phyloP scores from a whole-genome alignment of 2,888 invertebrate species.

The Ptychoptera contaminata region DNA sequence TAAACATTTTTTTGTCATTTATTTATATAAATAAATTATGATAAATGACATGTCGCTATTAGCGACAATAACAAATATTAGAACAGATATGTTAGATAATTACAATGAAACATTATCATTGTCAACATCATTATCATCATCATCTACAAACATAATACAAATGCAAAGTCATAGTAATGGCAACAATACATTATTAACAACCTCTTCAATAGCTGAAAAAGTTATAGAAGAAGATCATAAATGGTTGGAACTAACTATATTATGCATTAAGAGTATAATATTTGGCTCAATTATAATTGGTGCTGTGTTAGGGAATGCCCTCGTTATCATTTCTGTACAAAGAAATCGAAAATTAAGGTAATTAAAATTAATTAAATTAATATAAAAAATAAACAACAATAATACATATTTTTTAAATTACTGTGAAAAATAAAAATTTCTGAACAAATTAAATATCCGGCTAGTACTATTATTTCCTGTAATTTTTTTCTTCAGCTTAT shows the following conservation, averaged over 20 bases:
- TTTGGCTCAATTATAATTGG: constrained; percentile 78
- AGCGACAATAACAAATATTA: constrained; percentile 1
- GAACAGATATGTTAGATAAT: neutral
- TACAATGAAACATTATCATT: constrained; percentile 2
- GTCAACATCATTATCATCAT: neutral
- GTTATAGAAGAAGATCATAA: constrained; percentile 11
- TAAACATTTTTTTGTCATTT: no score
- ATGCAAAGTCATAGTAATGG: no score
- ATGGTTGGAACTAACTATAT: constrained; percentile 40
- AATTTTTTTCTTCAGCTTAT: neutral
- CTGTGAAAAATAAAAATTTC: neutral
- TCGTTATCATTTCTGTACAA: constrained; percentile 44
- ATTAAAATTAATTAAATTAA: constrained; percentile 4
- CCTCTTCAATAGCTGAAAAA: constrained; percentile 8
- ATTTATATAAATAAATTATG: neutral
- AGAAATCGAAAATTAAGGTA: constrained; percentile 32
- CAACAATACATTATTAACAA: no score
- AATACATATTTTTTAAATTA: neutral
- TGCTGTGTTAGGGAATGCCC: constrained; percentile 80
- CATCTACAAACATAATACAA: neutral
- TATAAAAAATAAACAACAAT: neutral
- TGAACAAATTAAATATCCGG: neutral
- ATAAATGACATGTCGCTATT: constrained; percentile 5
- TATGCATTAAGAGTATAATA: constrained; percentile 57
- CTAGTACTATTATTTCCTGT: neutral